These are phyloP conservation scores for Stramonita haemastoma DNA, from an alignment of 2,888 invertebrate species.

Conservation along the genomic window DNA sequence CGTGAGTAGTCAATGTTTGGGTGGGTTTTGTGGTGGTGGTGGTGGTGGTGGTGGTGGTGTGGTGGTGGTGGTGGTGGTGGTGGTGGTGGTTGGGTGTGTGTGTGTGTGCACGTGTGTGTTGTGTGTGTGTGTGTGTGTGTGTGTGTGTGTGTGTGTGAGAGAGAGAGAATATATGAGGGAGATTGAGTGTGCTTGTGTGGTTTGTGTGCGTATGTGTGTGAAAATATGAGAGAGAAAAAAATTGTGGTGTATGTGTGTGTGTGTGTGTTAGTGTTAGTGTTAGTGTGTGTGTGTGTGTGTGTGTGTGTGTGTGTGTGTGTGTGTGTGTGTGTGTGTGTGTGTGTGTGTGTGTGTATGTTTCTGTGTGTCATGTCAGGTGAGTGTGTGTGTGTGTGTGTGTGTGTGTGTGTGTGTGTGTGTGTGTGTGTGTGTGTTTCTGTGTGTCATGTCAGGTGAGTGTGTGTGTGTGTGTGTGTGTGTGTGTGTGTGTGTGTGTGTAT, in stretches of 20 bases:
- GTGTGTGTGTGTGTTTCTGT: not conserved
- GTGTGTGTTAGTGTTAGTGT: not conserved
- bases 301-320: not conserved
- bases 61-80: no score
- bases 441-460: no score
- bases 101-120: no score
- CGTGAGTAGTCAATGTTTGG: no score
- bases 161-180: no score
- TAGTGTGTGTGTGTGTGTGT: not conserved
- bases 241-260: no score
- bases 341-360: not conserved
- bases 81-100: no score
- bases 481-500: not conserved
- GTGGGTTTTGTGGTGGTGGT: no score
- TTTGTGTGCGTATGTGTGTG: not conserved
- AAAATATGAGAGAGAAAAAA: no score
- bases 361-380: not conserved
- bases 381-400: not conserved
- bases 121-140: not conserved
- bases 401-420: not conserved
- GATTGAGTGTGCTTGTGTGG: not conserved
- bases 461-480: not conserved
- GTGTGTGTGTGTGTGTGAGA: not conserved
- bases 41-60: no score
- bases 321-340: not conserved